These are phyloP conservation scores for Clusia tigrina DNA, from an alignment of 2,888 invertebrate genomes.

Conservation along the genomic window DNA sequence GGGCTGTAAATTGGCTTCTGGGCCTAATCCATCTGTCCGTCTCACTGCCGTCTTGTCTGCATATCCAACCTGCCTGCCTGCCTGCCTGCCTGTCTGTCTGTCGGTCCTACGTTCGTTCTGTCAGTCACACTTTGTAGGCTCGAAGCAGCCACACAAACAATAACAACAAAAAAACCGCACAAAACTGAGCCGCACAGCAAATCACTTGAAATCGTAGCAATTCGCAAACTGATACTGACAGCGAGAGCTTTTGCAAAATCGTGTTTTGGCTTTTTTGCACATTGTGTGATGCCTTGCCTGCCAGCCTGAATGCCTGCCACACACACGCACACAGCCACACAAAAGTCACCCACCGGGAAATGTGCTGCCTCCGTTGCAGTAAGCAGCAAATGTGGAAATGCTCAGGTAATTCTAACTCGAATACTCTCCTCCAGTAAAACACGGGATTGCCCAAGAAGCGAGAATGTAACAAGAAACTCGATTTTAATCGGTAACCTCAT, in stretches of 20 bases:
- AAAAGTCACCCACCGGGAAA: no score
- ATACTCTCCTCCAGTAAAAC: no score
- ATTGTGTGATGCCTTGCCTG: neutral
- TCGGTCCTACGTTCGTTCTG: neutral
- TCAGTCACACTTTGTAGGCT: neutral
- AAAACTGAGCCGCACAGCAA: slow-evolving; percentile 13
- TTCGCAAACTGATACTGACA: slow-evolving; percentile 26
- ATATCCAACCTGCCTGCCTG: no score
- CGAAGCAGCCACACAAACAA: neutral
- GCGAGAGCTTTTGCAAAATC: slow-evolving; percentile 24
- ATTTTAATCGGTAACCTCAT: no score
- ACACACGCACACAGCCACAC: no score
- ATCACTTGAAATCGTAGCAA: slow-evolving; percentile 28
- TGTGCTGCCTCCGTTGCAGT: no score
- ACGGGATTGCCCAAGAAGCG: no score
- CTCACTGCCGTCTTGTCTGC: neutral
- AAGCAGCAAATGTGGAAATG: no score
- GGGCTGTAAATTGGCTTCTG: no score
- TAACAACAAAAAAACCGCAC: neutral
- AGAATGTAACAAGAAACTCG: no score
- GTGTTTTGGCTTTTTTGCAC: slow-evolving; percentile 1
- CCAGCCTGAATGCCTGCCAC: neutral
- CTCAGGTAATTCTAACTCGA: no score
- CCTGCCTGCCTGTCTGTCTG: neutral
- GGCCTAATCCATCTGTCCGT: neutral